Evolutionary conservation across 2,113 vertebrate species (phyloP).

Genomic region (Pangasianodon gigas): DNA sequence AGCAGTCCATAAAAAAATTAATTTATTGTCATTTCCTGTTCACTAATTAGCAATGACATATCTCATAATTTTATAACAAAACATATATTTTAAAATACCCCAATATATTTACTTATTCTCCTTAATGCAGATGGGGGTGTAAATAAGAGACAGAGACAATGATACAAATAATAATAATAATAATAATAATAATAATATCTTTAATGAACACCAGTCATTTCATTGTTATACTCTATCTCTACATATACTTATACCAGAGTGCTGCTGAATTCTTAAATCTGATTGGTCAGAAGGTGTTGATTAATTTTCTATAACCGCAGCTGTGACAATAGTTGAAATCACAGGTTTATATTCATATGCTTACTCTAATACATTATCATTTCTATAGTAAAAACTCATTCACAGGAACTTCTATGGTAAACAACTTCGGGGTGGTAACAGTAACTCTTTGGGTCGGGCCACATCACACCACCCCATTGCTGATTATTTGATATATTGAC

Average conservation of each 20-base stretch:
- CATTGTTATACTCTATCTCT: background rate
- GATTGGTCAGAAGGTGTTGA: background rate
- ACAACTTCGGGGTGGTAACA: background rate
- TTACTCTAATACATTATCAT: background rate
- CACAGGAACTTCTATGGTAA: background rate
- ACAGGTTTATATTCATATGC: background rate
- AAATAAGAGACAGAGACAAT: background rate
- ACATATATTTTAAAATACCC: background rate
- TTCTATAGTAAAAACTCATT: background rate
- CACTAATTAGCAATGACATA: background rate
- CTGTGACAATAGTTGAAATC: background rate
- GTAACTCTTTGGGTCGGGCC: background rate
- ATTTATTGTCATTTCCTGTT: background rate
- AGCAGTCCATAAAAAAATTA: background rate
- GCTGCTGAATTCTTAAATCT: background rate
- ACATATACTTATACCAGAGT: background rate
- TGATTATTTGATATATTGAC: background rate
- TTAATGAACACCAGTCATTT: background rate
- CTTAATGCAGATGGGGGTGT: background rate
- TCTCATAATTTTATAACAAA: background rate
- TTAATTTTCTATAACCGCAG: background rate
- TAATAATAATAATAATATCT: too few species aligned
- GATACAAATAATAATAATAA: background rate
- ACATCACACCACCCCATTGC: background rate
- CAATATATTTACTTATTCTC: background rate